Conservation (phyloP, 2,888 invertebrate genomes). For the Stenichneumon culpator region DNA sequence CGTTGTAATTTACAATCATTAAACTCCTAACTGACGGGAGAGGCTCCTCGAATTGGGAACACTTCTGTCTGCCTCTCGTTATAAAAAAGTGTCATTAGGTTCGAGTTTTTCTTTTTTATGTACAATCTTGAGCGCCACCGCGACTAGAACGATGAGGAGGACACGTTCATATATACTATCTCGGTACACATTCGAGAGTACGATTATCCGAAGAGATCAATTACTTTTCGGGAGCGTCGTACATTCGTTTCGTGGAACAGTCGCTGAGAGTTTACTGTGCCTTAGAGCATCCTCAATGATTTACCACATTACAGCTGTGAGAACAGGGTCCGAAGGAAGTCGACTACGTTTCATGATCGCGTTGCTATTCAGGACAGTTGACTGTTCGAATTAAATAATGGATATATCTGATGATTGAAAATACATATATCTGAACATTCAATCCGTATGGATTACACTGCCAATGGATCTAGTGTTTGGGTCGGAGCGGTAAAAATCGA, state of each 20-base stretch:
- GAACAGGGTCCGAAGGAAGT: slow-evolving; percentile 31
- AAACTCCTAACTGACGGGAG: slow-evolving; percentile 34
- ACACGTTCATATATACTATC: neutral
- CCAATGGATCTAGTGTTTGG: slow-evolving; percentile 36
- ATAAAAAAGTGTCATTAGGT: slow-evolving; percentile 48
- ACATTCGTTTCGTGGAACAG: slow-evolving; percentile 65
- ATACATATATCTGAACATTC: neutral
- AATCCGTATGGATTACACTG: slow-evolving; percentile 19
- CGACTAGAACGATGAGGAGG: slow-evolving; percentile 27
- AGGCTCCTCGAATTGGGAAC: slow-evolving; percentile 20
- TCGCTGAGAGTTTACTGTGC: slow-evolving; percentile 39
- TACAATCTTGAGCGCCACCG: slow-evolving; percentile 23
- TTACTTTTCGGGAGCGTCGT: slow-evolving; percentile 69
- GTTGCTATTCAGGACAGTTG: slow-evolving; percentile 7
- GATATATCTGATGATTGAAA: no score
- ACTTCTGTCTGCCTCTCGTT: neutral
- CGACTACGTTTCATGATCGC: slow-evolving; percentile 25
- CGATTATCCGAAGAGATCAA: slow-evolving; percentile 69
- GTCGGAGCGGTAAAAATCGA: slow-evolving; percentile 24
- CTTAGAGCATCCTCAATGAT: slow-evolving; percentile 44
- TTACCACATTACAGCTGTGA: slow-evolving; percentile 37
- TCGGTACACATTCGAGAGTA: slow-evolving; percentile 45
- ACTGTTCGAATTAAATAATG: no score
- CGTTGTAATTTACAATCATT: slow-evolving; percentile 57
- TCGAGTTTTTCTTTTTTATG: slow-evolving; percentile 41